Base-by-base conservation (phyloP, 1,140 invertebrate species). In the Euglossa dilemma region DNA sequence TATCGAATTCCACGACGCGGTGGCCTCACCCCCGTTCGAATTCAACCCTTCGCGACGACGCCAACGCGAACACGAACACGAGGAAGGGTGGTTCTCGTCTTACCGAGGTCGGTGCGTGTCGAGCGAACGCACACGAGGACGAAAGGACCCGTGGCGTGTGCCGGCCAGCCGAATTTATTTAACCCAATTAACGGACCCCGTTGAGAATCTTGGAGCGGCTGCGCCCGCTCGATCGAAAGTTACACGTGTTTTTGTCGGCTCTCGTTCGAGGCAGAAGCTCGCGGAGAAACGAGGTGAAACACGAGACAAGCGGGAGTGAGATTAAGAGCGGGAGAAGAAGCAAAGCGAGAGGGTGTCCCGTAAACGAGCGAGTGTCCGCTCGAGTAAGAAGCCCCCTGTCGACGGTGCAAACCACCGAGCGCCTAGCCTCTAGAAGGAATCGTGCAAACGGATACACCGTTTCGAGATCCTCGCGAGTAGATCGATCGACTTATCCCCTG, bases 181-280 rank as follows among this genome's bases (percentile, higher is more conserved):
- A 91, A 92, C 83, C 84, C 86, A 91, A 91, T 92, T 91, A 91
- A 89, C 77, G 76, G 83, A 75, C 71, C 83, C 83, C 72, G 57
- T 70, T 20, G 85, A 76, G 85, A 87, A 92, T 91, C 87, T 89
- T 88, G 88, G 85, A 88, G 81, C 80, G 84, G 87, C 85, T 91
- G 85, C 83, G 85, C 83, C 79, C 89, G 86, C 85, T 90, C 91
- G 83, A 92, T 91, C 90, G 90, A 91, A 92, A 92, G 84, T 91
- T 92, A 92, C 92, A 92, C 91, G 91, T 92, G 92, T 92, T 92
- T 91, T 87, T 90, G 91, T 92, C 91, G 91, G 89, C 73, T 91
- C 89, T 88, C 90, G 78, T 92, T 91, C 87, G 89, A 90, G 86
- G 76, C 56, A 54, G 16, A 84, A 64, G 75, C 64, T 73, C 16